Evolutionary conservation across 92 coral and sea anemone genomes (phyloP).

Genomic region (Metridium senile): DNA sequence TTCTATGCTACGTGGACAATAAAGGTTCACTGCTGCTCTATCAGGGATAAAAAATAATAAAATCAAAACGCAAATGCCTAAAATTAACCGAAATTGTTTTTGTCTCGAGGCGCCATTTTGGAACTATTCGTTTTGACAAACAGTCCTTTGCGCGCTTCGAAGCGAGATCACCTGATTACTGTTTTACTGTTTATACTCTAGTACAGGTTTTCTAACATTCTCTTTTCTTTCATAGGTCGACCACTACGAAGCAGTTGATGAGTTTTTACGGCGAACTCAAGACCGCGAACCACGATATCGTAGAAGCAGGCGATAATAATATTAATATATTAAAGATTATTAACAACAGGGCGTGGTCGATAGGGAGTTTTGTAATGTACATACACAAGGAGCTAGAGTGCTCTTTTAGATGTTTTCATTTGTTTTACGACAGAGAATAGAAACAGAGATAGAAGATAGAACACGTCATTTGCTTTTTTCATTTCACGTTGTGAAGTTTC

Average conservation of each 20-base stretch:
- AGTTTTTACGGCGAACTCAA: slow-evolving; percentile 81
- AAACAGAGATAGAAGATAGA: not conserved
- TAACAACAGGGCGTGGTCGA: slow-evolving; percentile 6
- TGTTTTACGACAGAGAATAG: not conserved
- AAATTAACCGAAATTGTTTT: too few relatives aligned
- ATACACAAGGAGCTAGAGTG: not conserved
- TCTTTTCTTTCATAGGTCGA: slow-evolving; percentile 61
- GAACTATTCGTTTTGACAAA: too few relatives aligned
- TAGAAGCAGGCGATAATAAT: slow-evolving; percentile 59
- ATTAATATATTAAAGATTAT: not conserved
- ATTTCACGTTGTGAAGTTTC: too few relatives aligned
- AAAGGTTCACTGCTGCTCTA: too few relatives aligned
- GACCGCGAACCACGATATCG: slow-evolving; percentile 69
- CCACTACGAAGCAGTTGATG: slow-evolving; percentile 93
- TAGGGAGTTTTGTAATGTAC: slow-evolving; percentile 1
- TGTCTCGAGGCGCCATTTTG: too few relatives aligned
- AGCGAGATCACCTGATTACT: too few relatives aligned
- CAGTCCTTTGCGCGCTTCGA: too few relatives aligned
- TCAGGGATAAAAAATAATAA: too few relatives aligned
- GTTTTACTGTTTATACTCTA: not conserved
- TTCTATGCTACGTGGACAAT: too few relatives aligned
- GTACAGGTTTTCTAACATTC: not conserved
- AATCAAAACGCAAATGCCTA: too few relatives aligned
- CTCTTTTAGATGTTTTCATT: not conserved
- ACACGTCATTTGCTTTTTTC: too few relatives aligned